phyloP scores from a whole-genome alignment of 2,888 invertebrate species.

The Torymus tubicola region DNA sequence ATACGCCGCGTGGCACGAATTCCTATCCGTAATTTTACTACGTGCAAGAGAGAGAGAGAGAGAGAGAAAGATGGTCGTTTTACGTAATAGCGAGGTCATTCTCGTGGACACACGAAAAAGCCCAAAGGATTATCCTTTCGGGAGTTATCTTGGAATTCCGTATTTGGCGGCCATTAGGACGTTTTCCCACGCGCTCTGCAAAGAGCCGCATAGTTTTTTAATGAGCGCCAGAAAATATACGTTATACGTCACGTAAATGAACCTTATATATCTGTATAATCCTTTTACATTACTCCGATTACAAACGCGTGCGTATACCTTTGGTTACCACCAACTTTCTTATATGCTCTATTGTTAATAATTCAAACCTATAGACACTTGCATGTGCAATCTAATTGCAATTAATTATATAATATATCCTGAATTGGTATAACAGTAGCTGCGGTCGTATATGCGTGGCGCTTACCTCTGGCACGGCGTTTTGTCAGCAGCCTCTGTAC shows the following conservation, averaged over 20 bases:
- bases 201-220: constrained; percentile 10
- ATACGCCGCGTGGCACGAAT: too few species aligned
- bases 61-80: too few species aligned
- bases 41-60: too few species aligned
- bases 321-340: too few species aligned
- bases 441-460: neutral
- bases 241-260: neutral
- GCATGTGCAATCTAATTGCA: too few species aligned
- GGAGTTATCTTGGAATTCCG: neutral
- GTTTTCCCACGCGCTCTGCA: neutral
- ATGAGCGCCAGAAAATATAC: neutral
- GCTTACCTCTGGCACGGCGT: constrained; percentile 91
- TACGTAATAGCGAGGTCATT: too few species aligned
- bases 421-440: too few species aligned
- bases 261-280: neutral
- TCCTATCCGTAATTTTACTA: too few species aligned
- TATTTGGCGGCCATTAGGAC: constrained; percentile 15
- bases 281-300: constrained; percentile 5
- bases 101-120: neutral
- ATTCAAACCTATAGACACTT: too few species aligned
- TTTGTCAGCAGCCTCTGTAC: constrained; percentile 90
- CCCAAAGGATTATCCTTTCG: neutral
- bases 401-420: too few species aligned
- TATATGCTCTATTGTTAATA: too few species aligned
- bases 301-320: neutral